These are phyloP conservation scores for Achlya flavicornis DNA, from an alignment of 2,888 invertebrate genomes.

Conservation along the genomic window DNA sequence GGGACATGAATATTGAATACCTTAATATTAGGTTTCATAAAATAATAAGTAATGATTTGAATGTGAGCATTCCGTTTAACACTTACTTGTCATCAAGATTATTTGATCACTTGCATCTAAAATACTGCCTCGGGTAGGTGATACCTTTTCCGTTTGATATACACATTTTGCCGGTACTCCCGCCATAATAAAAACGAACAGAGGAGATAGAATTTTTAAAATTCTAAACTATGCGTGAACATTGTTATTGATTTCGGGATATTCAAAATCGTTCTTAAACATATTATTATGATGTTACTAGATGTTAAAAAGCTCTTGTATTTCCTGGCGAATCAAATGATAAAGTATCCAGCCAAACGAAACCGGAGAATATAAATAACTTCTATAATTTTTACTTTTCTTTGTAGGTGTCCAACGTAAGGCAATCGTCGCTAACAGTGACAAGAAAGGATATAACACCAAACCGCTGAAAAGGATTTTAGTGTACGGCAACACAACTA, in stretches of 20 bases:
- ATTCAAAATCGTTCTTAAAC: background rate
- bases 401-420: constrained; percentile 32
- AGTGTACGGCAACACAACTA: background rate
- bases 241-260: background rate
- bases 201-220: too few species aligned
- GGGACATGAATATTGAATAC: too few species aligned
- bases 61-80: too few species aligned
- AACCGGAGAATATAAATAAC: constrained; percentile 15
- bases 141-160: too few species aligned
- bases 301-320: background rate
- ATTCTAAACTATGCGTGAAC: background rate
- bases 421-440: constrained; percentile 1
- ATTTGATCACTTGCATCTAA: too few species aligned
- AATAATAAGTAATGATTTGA: too few species aligned
- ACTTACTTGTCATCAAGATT: too few species aligned
- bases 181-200: background rate
- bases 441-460: background rate
- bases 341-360: background rate
- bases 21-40: too few species aligned
- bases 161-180: too few species aligned
- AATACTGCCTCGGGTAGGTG: too few species aligned
- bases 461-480: background rate
- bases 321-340: background rate
- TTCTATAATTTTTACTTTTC: constrained; percentile 30
- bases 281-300: background rate